phyloP scores from a whole-genome alignment of 2,888 invertebrate species.

The Steinernema hermaphroditum region DNA sequence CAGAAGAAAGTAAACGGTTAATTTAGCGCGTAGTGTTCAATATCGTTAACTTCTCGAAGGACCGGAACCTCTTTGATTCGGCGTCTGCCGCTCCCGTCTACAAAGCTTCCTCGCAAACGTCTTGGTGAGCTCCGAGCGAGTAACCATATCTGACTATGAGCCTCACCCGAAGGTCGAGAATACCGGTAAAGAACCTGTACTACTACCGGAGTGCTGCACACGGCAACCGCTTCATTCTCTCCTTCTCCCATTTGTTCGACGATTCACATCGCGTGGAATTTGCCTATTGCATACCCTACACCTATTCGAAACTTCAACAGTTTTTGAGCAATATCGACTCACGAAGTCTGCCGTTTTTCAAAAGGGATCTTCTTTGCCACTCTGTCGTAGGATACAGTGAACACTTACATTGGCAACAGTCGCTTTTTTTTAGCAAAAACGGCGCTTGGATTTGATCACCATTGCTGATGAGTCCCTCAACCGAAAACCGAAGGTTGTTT shows the following conservation, averaged over 20 bases:
- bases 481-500: conserved; percentile 77
- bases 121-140: conserved; percentile 76
- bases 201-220: conserved; percentile 88
- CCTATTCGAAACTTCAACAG: conserved; percentile 85
- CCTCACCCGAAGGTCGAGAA: conserved; percentile 74
- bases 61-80: conserved; percentile 81
- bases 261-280: conserved; percentile 90
- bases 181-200: conserved; percentile 83
- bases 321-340: conserved; percentile 78
- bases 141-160: neutral
- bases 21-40: conserved; percentile 91
- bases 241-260: conserved; percentile 91
- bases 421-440: conserved; percentile 78
- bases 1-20: too few species aligned
- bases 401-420: neutral
- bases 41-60: conserved; percentile 92
- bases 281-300: conserved; percentile 88
- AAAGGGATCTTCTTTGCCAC: conserved; percentile 75
- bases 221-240: conserved; percentile 85
- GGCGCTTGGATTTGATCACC: conserved; percentile 84
- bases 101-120: conserved; percentile 80
- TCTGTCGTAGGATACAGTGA: conserved; percentile 68
- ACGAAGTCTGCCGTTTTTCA: conserved; percentile 72
- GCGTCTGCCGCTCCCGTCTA: conserved; percentile 88
- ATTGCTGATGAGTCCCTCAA: conserved; percentile 70